A percentile compares a stretch with the other conserved stretches of the same genome.
These are phyloP conservation scores for Zalophus californianus DNA, from an alignment of 2,797 vertebrate species.

Conservation along the genomic window DNA sequence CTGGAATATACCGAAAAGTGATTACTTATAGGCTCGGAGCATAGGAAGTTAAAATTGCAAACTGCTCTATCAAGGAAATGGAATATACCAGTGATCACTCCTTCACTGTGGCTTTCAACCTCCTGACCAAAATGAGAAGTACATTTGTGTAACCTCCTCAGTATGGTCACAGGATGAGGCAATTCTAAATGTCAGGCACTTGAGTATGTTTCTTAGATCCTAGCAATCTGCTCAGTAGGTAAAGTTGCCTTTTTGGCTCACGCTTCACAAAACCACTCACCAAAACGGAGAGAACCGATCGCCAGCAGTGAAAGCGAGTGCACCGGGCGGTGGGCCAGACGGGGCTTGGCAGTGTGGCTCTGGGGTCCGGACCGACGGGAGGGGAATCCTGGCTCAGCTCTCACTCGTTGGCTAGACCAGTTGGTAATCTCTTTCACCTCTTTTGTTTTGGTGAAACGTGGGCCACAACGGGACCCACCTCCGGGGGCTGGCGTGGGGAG, in stretches of 20 bases:
- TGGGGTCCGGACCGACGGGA: not conserved
- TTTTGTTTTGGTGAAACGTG: not conserved
- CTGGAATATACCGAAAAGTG: not conserved
- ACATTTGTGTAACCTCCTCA: not conserved
- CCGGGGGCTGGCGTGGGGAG: not conserved
- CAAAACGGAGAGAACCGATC: not conserved
- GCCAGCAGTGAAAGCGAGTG: no score
- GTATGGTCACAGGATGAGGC: not conserved
- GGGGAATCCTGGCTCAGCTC: not conserved
- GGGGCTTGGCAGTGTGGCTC: not conserved
- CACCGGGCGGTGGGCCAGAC: not conserved
- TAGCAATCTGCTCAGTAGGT: not conserved
- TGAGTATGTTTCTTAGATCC: not conserved
- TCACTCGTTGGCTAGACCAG: not conserved
- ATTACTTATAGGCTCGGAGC: not conserved
- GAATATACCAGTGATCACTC: not conserved
- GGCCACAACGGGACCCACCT: accelerated
- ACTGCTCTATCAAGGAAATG: not conserved
- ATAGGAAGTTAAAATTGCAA: not conserved
- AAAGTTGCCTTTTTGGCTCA: not conserved
- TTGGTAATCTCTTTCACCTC: not conserved
- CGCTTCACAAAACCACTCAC: not conserved
- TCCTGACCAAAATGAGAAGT: not conserved
- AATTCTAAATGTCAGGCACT: not conserved
- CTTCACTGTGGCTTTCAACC: not conserved